These are phyloP conservation scores for Chrysaora quinquecirrha DNA, from an alignment of 30 jellyfish, hydroid and myxozoan genomes.

Conservation along the genomic window DNA sequence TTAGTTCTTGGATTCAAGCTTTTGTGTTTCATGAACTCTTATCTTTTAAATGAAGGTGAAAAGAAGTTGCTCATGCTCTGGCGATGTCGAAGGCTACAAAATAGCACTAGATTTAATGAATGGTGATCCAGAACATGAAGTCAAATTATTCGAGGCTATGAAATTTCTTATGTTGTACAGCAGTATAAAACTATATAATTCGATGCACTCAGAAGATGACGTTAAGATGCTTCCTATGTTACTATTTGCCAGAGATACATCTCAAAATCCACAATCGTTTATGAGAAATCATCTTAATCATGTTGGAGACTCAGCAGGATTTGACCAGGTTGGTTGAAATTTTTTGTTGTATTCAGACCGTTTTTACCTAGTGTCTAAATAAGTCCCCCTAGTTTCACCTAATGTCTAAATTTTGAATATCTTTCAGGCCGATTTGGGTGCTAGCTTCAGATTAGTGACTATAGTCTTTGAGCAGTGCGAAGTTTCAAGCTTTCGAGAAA, in stretches of 20 bases:
- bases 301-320: slow-evolving; percentile 61
- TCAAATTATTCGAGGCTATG: slow-evolving; percentile 61
- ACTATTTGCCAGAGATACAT: slow-evolving; percentile 72
- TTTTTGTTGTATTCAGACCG: neutral
- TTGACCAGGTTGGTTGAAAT: slow-evolving; percentile 53
- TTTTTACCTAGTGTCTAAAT: too few relatives aligned
- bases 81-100: slow-evolving; percentile 29
- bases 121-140: slow-evolving; percentile 22
- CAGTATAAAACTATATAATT: slow-evolving; percentile 14
- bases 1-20: too few relatives aligned
- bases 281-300: slow-evolving; percentile 65
- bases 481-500: too few relatives aligned
- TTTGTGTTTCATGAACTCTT: too few relatives aligned
- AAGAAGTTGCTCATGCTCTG: slow-evolving; percentile 19
- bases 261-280: slow-evolving; percentile 43
- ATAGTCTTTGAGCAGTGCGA: too few relatives aligned
- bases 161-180: slow-evolving; percentile 57
- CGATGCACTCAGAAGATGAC: slow-evolving; percentile 34
- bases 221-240: slow-evolving; percentile 13
- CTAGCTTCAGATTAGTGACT: too few relatives aligned
- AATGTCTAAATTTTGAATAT: too few relatives aligned
- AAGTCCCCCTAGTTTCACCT: too few relatives aligned
- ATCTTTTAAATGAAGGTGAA: slow-evolving; percentile 20
- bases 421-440: too few relatives aligned
- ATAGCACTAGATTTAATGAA: slow-evolving; percentile 42